These are phyloP conservation scores for Percopsis omiscomaycus DNA, from an alignment of 2,797 vertebrate genomes.

Conservation along the genomic window DNA sequence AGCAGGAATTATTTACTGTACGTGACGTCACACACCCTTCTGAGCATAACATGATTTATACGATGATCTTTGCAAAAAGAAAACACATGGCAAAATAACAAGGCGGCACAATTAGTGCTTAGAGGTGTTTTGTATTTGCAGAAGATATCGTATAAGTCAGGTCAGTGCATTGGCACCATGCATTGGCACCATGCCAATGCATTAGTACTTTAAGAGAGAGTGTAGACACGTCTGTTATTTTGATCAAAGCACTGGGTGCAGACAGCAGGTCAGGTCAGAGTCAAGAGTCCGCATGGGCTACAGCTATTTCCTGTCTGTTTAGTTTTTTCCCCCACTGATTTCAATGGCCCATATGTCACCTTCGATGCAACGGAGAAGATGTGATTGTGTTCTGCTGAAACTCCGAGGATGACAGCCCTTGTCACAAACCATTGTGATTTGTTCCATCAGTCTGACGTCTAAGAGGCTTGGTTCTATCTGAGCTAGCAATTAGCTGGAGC, in stretches of 20 bases:
- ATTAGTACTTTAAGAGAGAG: too few relatives aligned
- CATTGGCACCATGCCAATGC: too few relatives aligned
- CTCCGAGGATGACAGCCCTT: conserved; percentile 61
- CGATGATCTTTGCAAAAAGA: too few relatives aligned
- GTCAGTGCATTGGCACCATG: too few relatives aligned
- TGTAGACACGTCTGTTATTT: too few relatives aligned
- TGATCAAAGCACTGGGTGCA: neutral
- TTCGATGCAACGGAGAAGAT: conserved; percentile 54
- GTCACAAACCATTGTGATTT: conserved; percentile 65
- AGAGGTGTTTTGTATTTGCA: too few relatives aligned
- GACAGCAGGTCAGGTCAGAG: neutral
- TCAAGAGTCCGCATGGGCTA: neutral
- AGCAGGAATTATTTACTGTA: too few relatives aligned
- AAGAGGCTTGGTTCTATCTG: conserved; percentile 61
- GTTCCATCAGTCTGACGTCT: conserved; percentile 70
- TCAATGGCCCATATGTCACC: conserved; percentile 46
- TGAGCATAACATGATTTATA: too few relatives aligned
- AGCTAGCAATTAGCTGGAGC: conserved; percentile 73
- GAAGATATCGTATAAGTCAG: too few relatives aligned
- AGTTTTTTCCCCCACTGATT: conserved; percentile 42
- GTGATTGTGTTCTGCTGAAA: conserved; percentile 55
- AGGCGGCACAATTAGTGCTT: too few relatives aligned
- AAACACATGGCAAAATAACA: too few relatives aligned
- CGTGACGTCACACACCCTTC: too few relatives aligned
- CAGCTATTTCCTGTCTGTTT: conserved; percentile 42